Base-by-base conservation (phyloP, 2,888 invertebrate genomes). In the Podabrus alpinus region DNA sequence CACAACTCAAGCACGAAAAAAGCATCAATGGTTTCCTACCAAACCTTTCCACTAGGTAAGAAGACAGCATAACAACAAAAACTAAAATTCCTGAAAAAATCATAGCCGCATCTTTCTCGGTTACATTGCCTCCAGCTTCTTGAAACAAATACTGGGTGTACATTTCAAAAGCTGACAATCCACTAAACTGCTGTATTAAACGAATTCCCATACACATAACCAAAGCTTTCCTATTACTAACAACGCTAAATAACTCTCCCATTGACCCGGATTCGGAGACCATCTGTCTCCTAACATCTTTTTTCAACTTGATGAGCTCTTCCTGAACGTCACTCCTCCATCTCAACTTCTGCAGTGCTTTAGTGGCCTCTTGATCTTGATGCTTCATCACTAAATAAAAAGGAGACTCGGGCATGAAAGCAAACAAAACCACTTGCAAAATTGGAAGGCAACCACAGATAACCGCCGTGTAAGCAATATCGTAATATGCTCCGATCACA, bases 351-450 rank as follows among this genome's bases (percentile, higher is more conserved):
- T 79, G 78, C 68, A 85, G 77, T 1, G 83, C 79, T 13, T 69
- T 69, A 73, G 77, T 79, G 2, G 85, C 85, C 59, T 83, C 79
- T 1, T 81, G 81, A 9, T 77, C 67, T 66, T 80, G 79, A 0
- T 79, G 80, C 84, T 82, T 0, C 60, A 60, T 60, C 2, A 16
- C 15, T 15, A 60, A 60, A 16, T 60, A 60, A 60, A 60, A 60
- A 10, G 85, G 85, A 2, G 84, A 81, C 87, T 94, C 94, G 13
- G 93, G 93, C 83, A 93, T 87, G 83, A 90, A 90, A 19, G 10
- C 15, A 60, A 60, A 60, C 16, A 60, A 60, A 16, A 15, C 15
- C 16, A 60, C 2, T 15, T 69, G 29, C 4, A 66, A 11, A 16
- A 66, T 15, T 7, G 24, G 25, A 21, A 68, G 16, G 11, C n/a